phyloP scores from a whole-genome alignment of 2,888 invertebrate genomes.

The Xestia ashworthii region DNA sequence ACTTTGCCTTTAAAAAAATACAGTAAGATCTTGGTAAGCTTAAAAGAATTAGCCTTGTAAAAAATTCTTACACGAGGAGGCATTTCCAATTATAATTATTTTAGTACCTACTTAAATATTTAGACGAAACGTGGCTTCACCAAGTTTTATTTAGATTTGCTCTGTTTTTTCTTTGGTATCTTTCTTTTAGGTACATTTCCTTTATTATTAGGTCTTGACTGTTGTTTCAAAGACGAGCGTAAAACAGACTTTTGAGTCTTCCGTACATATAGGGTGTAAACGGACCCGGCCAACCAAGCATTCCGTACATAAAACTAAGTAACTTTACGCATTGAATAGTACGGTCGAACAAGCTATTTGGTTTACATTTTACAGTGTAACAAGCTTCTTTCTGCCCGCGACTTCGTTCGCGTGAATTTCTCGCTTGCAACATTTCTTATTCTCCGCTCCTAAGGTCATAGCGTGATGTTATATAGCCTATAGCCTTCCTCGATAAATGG shows the following conservation, averaged over 20 bases:
- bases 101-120: not conserved
- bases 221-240: not conserved
- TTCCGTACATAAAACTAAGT: no score
- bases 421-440: no score
- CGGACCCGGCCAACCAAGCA: no score
- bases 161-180: not conserved
- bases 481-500: no score
- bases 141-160: not conserved
- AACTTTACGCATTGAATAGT: no score
- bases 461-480: no score
- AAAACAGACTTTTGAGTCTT: not conserved
- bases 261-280: not conserved
- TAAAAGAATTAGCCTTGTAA: not conserved
- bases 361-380: no score
- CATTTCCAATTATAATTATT: not conserved
- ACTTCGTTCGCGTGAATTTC: no score
- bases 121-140: not conserved
- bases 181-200: not conserved
- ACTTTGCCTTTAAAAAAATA: not conserved
- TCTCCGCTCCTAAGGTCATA: no score
- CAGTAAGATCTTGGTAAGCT: not conserved
- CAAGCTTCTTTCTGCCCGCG: no score
- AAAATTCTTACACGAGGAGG: not conserved
- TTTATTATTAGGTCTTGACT: not conserved
- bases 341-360: no score